Evolutionary conservation across 2,888 invertebrate genomes (phyloP).

Genomic region (Notocelia uddmanniana): DNA sequence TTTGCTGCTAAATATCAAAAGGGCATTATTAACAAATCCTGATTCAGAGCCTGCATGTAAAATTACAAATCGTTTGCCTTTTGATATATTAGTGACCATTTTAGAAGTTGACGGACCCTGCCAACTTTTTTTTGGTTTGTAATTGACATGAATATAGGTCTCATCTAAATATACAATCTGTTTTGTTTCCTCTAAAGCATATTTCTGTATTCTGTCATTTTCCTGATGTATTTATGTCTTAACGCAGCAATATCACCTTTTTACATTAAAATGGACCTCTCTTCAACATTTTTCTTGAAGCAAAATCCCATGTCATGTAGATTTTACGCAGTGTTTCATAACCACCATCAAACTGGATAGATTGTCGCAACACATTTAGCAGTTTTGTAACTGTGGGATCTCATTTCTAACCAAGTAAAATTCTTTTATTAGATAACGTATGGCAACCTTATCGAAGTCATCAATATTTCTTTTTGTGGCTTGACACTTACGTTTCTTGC

Average conservation of each 20-base stretch:
- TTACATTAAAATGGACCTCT: neutral
- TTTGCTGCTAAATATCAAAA: too few species aligned
- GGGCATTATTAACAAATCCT: too few species aligned
- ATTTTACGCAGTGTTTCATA: neutral
- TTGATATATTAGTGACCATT: neutral
- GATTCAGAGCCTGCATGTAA: neutral
- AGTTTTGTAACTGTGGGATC: neutral
- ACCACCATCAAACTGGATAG: neutral
- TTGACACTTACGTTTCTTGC: too few species aligned
- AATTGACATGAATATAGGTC: neutral
- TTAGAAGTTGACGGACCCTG: neutral
- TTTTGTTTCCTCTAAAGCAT: too few species aligned
- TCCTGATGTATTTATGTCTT: too few species aligned
- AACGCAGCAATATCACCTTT: neutral
- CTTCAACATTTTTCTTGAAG: neutral
- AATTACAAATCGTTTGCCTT: neutral
- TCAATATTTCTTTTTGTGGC: slow-evolving; percentile 10
- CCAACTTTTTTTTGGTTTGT: too few species aligned
- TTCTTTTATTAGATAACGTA: slow-evolving; percentile 1
- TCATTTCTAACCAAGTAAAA: slow-evolving; percentile 9
- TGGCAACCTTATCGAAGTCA: slow-evolving; percentile 9
- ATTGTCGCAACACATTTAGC: neutral
- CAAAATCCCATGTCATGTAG: neutral
- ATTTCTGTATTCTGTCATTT: too few species aligned
- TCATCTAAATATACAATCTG: neutral